phyloP scores from a whole-genome alignment of 2,797 vertebrate species.

The Ctenopoma kingsleyae region DNA sequence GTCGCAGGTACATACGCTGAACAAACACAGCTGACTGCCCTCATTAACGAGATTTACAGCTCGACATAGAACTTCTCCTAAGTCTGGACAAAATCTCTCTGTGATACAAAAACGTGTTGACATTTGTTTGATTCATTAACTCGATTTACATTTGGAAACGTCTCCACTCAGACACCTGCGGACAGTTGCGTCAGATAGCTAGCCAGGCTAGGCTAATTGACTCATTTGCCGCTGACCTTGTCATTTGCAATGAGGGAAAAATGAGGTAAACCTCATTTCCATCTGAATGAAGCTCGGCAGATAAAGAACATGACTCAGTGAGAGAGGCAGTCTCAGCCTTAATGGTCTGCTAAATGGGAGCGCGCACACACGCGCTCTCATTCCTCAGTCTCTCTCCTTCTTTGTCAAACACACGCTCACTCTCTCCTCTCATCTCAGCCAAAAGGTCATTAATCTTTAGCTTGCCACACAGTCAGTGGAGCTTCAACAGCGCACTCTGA shows the following conservation, averaged over 20 bases:
- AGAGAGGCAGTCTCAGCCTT: slow-evolving; percentile 48
- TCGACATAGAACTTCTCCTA: slow-evolving; percentile 6
- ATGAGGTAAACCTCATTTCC: slow-evolving; percentile 72
- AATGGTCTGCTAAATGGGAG: slow-evolving; percentile 68
- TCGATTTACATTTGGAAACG: slow-evolving; percentile 33
- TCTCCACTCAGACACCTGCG: slow-evolving; percentile 28
- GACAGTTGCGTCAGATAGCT: slow-evolving; percentile 38
- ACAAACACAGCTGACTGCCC: slow-evolving; percentile 14
- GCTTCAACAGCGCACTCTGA: slow-evolving; percentile 35
- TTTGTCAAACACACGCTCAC: slow-evolving; percentile 33
- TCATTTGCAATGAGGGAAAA: slow-evolving; percentile 68
- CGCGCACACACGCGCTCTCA: slow-evolving; percentile 39
- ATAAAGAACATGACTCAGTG: slow-evolving; percentile 72
- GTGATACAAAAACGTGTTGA: neutral
- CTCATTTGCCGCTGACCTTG: slow-evolving; percentile 70
- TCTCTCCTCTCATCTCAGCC: slow-evolving; percentile 33
- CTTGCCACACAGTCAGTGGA: slow-evolving; percentile 46
- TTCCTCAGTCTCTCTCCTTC: slow-evolving; percentile 34
- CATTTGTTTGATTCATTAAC: slow-evolving; percentile 23
- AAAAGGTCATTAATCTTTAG: slow-evolving; percentile 74
- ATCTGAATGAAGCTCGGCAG: slow-evolving; percentile 68
- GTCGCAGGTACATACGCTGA: slow-evolving; percentile 14
- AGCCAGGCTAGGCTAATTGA: slow-evolving; percentile 67
- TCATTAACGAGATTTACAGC: neutral
- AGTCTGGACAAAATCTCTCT: neutral